phyloP scores from a whole-genome alignment of 1,140 invertebrate species.

The Drosophila subobscura region DNA sequence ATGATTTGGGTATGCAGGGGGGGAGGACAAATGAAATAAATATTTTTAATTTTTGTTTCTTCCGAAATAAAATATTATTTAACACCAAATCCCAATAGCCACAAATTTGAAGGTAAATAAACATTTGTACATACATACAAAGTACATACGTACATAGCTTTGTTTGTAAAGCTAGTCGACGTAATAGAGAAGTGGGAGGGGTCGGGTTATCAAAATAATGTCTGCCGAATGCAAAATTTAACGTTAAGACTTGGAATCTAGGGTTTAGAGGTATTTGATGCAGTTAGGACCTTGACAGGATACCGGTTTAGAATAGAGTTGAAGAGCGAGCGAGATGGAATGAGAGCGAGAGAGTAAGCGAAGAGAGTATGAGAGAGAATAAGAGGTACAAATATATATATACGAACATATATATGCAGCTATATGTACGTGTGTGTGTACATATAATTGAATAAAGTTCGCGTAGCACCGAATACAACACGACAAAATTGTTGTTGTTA shows the following conservation, averaged over 20 bases:
- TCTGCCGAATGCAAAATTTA: constrained; percentile 11
- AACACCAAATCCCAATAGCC: no score
- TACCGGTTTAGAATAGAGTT: constrained; percentile 65
- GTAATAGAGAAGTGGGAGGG: background rate
- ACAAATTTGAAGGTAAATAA: no score
- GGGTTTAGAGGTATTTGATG: constrained; percentile 12
- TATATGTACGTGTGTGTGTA: constrained; percentile 39
- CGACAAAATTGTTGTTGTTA: constrained; percentile 39
- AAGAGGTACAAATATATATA: constrained; percentile 23
- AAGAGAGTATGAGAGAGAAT: constrained; percentile 13
- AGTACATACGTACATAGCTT: no score
- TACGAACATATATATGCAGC: constrained; percentile 34
- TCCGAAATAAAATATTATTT: background rate
- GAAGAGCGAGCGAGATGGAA: constrained; percentile 13
- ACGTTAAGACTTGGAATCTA: constrained; percentile 19
- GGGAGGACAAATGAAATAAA: constrained; percentile 6
- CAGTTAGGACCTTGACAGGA: constrained; percentile 65
- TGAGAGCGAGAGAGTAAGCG: constrained; percentile 3
- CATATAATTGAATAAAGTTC: constrained; percentile 51
- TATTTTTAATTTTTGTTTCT: background rate
- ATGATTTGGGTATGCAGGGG: background rate
- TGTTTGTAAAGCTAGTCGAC: no score
- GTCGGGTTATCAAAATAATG: background rate
- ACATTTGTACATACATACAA: no score
- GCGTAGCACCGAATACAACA: constrained; percentile 39